Evolutionary conservation across 2,888 invertebrate species (phyloP).

Genomic region (Pherbina coryleti): DNA sequence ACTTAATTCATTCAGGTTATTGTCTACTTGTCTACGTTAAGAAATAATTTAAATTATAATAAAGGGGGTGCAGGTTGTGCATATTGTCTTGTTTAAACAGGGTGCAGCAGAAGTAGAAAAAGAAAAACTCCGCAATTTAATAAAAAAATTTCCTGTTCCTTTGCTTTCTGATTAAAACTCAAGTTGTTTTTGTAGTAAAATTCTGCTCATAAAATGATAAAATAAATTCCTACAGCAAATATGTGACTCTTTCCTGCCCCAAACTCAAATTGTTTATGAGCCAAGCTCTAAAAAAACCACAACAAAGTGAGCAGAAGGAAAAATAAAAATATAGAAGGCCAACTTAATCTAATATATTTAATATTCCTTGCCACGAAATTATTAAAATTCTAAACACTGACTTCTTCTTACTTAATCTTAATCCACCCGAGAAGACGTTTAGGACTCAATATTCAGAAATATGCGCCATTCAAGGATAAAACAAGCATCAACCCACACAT

Average conservation of each 20-base stretch:
- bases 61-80: background rate
- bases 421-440: slow-evolving; percentile 41
- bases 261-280: background rate
- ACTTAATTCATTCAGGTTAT: slow-evolving; percentile 15
- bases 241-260: too few relatives aligned
- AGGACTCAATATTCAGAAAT: slow-evolving; percentile 40
- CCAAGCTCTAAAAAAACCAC: background rate
- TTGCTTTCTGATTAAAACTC: too few relatives aligned
- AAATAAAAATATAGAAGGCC: too few relatives aligned
- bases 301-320: background rate
- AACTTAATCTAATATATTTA: background rate
- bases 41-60: background rate
- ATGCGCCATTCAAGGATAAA: slow-evolving; percentile 37
- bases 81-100: background rate
- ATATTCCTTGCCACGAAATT: slow-evolving; percentile 11
- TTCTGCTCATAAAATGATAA: too few relatives aligned
- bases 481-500: slow-evolving; percentile 32
- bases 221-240: too few relatives aligned
- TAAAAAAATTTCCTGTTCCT: too few relatives aligned
- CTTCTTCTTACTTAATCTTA: slow-evolving; percentile 39
- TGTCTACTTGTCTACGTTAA: slow-evolving; percentile 1
- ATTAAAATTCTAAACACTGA: slow-evolving; percentile 38
- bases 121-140: too few relatives aligned
- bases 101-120: background rate
- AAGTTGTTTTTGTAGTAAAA: too few relatives aligned